A percentile compares a stretch with the other conserved stretches of the same genome.
These are phyloP conservation scores for Microtus californicus DNA, from an alignment of 2,797 vertebrate genomes.

Conservation along the genomic window DNA sequence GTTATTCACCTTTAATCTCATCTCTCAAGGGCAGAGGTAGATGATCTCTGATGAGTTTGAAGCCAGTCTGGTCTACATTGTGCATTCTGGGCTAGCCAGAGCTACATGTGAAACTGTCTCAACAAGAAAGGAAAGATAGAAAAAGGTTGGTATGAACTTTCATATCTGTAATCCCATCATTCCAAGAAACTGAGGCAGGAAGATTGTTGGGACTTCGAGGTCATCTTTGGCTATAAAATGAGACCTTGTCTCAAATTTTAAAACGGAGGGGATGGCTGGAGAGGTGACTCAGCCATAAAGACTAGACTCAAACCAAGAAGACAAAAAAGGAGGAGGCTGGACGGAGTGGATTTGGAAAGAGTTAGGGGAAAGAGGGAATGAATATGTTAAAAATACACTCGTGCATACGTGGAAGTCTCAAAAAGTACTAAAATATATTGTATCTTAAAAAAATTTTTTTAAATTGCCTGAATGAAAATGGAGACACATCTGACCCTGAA, in stretches of 20 bases:
- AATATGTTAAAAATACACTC: background rate
- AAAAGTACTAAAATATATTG: background rate
- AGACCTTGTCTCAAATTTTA: background rate
- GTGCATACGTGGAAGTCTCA: background rate
- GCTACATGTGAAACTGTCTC: background rate
- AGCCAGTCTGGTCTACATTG: background rate
- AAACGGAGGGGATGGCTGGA: background rate
- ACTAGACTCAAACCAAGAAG: background rate
- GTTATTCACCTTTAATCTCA: background rate
- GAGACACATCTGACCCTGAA: background rate
- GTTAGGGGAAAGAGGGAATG: background rate
- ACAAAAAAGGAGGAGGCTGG: background rate
- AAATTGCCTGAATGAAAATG: background rate
- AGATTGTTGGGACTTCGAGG: background rate
- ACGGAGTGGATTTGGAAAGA: background rate
- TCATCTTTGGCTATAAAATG: background rate
- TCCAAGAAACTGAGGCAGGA: background rate
- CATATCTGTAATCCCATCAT: background rate
- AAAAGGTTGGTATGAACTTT: background rate
- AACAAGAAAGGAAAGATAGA: background rate
- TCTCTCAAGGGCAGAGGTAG: background rate
- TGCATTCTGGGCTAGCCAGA: background rate
- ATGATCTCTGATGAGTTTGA: background rate
- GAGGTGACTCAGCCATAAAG: background rate
- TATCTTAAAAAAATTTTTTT: background rate